These are phyloP conservation scores for Epinephelus coioides DNA, from an alignment of 2,797 vertebrate species.

Conservation along the genomic window DNA sequence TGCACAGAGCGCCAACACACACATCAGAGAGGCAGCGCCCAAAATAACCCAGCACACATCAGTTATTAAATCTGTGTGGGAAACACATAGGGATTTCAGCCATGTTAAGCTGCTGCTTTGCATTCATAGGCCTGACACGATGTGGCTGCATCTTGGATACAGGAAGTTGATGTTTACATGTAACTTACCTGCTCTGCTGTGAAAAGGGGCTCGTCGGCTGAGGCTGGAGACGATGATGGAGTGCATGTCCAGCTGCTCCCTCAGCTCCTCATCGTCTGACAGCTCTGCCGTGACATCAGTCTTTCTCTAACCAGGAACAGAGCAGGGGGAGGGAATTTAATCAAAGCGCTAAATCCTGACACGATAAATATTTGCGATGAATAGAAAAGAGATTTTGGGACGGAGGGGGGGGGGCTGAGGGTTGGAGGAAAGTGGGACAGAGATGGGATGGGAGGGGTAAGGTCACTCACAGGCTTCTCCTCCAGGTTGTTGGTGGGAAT, in stretches of 20 bases:
- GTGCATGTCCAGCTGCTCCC: slow-evolving; percentile 97
- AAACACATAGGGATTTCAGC: slow-evolving; percentile 6
- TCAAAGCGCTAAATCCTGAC: slow-evolving; percentile 56
- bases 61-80: slow-evolving; percentile 27
- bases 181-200: slow-evolving; percentile 93
- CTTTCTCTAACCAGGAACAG: slow-evolving; percentile 69
- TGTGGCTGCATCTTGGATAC: background rate
- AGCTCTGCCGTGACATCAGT: slow-evolving; percentile 87
- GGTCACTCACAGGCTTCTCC: slow-evolving; percentile 88
- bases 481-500: slow-evolving; percentile 89
- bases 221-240: slow-evolving; percentile 95
- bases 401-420: background rate
- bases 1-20: slow-evolving; percentile 63
- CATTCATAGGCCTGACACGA: background rate
- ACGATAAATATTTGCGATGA: slow-evolving; percentile 63
- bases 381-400: slow-evolving; percentile 43
- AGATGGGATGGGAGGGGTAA: background rate
- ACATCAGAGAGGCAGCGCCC: slow-evolving; percentile 29
- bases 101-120: slow-evolving; percentile 35
- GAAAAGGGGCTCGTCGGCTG: slow-evolving; percentile 92
- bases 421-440: slow-evolving; percentile 53
- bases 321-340: slow-evolving; percentile 60
- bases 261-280: slow-evolving; percentile 93
- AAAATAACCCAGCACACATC: slow-evolving; percentile 2
- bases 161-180: background rate